Evolutionary conservation across 2,888 invertebrate genomes (phyloP).

Genomic region (Hybos culiciformis): DNA sequence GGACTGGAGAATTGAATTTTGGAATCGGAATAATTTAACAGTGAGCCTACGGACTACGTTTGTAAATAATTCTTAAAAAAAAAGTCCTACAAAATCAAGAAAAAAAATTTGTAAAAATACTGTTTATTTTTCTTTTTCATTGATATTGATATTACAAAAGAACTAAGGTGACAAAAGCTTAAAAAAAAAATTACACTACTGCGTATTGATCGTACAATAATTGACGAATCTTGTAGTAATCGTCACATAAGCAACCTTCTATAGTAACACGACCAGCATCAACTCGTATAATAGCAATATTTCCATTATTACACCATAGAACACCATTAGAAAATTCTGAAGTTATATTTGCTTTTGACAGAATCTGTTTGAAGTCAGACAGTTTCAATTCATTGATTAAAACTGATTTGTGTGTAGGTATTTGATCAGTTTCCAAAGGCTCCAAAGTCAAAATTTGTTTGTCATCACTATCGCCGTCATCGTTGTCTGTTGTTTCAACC

Average conservation of each 20-base stretch:
- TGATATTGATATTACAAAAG: too few species aligned
- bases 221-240: slow-evolving; percentile 87
- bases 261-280: slow-evolving; percentile 84
- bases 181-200: slow-evolving; percentile 50
- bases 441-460: slow-evolving; percentile 56
- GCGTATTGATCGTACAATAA: slow-evolving; percentile 93
- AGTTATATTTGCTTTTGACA: slow-evolving; percentile 57
- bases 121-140: too few species aligned
- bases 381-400: slow-evolving; percentile 89
- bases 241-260: slow-evolving; percentile 88
- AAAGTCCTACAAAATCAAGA: too few species aligned
- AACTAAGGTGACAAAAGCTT: too few species aligned
- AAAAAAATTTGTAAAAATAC: too few species aligned
- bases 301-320: slow-evolving; percentile 84
- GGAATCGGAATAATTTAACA: too few species aligned
- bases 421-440: slow-evolving; percentile 41
- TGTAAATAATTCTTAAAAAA: too few species aligned
- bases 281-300: slow-evolving; percentile 75
- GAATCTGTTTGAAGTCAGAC: slow-evolving; percentile 75
- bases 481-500: slow-evolving; percentile 25
- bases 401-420: slow-evolving; percentile 63
- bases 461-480: too few species aligned
- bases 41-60: too few species aligned
- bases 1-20: too few species aligned
- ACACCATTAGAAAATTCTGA: slow-evolving; percentile 87